Evolutionary conservation across 2,888 invertebrate genomes (phyloP).

Genomic region (Meteorus colon): DNA sequence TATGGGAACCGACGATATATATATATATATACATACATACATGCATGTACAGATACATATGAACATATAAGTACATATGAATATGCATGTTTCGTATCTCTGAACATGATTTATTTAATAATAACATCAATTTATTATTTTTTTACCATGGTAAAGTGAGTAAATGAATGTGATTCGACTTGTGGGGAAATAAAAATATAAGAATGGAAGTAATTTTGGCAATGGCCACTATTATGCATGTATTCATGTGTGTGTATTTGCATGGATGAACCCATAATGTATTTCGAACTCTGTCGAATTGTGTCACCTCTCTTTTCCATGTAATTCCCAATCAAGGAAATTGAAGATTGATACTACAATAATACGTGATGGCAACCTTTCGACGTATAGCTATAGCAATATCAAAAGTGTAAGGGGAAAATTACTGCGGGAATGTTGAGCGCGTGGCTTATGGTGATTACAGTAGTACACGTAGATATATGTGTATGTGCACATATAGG

Average conservation of each 20-base stretch:
- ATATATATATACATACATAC: not conserved
- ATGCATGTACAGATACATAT: not conserved
- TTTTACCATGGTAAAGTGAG: not conserved
- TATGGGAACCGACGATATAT: not conserved
- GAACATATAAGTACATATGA: not conserved
- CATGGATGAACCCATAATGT: too few relatives aligned
- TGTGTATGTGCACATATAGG: not conserved
- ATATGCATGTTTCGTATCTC: not conserved
- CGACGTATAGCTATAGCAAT: not conserved
- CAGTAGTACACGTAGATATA: not conserved
- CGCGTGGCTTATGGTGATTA: constrained; percentile 28
- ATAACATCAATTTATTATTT: constrained; percentile 18
- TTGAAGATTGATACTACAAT: not conserved
- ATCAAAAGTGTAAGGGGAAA: not conserved
- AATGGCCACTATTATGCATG: too few relatives aligned
- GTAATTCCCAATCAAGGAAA: not conserved
- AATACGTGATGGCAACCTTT: not conserved
- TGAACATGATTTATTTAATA: constrained; percentile 21
- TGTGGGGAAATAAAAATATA: too few relatives aligned
- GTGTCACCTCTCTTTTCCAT: not conserved
- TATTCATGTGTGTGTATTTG: too few relatives aligned
- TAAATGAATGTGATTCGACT: not conserved
- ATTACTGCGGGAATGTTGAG: constrained; percentile 14
- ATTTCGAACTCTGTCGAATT: too few relatives aligned
- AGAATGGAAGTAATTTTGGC: too few relatives aligned